Evolutionary conservation across 2,797 vertebrate species (phyloP).

Genomic region (Bradypodion pumilum): DNA sequence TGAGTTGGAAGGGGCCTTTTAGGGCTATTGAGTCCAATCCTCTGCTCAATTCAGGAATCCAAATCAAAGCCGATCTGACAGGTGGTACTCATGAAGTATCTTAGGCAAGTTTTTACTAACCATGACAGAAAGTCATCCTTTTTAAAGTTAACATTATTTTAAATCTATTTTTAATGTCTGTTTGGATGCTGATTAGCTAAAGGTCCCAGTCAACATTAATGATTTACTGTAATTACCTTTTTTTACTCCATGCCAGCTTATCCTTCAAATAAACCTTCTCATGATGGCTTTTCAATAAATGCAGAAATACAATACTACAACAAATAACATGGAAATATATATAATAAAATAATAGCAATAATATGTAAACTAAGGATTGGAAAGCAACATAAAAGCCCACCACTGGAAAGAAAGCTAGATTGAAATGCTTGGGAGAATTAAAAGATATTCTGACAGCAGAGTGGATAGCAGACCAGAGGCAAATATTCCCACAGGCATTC

Average conservation of each 20-base stretch:
- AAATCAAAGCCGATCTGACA: no score
- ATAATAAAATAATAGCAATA: not conserved
- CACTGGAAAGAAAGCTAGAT: not conserved
- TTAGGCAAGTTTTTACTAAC: not conserved
- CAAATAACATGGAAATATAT: not conserved
- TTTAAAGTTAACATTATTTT: slow-evolving; percentile 1
- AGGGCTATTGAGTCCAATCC: no score
- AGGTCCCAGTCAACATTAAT: no score
- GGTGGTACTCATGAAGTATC: no score
- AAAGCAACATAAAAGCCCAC: not conserved
- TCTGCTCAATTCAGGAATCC: no score
- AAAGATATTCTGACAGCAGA: not conserved
- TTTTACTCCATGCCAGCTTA: no score
- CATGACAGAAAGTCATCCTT: not conserved
- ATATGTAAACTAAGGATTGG: not conserved
- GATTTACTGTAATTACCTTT: no score
- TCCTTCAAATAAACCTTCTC: not conserved
- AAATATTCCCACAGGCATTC: not conserved
- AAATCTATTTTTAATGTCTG: not conserved
- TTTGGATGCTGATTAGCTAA: not conserved
- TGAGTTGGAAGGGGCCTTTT: no score
- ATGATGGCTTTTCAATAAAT: not conserved
- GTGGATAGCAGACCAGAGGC: not conserved
- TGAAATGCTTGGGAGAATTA: not conserved
- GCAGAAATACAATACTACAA: slow-evolving; percentile 2